Evolutionary conservation across 2,797 vertebrate species (phyloP), one percentile per base, ranked within the genome.

Genomic region (Anabas testudineus): DNA sequence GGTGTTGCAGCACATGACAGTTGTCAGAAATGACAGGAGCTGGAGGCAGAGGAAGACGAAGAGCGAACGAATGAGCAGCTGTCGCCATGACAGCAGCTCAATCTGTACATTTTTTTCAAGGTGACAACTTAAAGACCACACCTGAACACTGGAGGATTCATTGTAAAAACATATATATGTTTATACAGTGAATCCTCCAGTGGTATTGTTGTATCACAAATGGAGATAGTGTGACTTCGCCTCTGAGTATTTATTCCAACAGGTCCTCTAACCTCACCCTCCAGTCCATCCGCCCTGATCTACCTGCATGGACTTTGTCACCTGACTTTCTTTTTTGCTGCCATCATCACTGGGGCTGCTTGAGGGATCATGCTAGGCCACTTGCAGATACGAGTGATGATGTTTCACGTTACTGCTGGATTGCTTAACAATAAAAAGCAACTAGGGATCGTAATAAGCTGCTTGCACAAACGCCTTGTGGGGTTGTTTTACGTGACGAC

Each of bases 71-170:
- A 28, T 37, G 22, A 64, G 55, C 42, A 48, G 49, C 57, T 55
- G 65, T 70, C n/a, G 43, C 67, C 36, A 47, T 67, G 65, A 67
- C 67, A 71, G 67, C 57, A 1, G 15, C 1, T 43, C 57, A 30
- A 56, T 53, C 57, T 70, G 70, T 9, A 62, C 22, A 3, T 41
- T 45, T 41, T 45, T 42, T 26, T 39, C 37, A 8, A 46, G 42
- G 46, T 32, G 59, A 59, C 47, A 39, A 57, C 39, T 56, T 13
- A 21, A 51, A 32, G 36, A 54, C 13, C 58, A 78, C 54, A 65
- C 68, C 59, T 56, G 54, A 43, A 42, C 18, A 39, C 26, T 48
- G 0, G 4, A 12, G 21, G 24, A 14, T 57, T 28, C 1, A 0
- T 68, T 61, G 10, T 36, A 36, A 36, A 36, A 2, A 36, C 12